These are phyloP conservation scores for Lymantria monacha DNA, from an alignment of 2,888 invertebrate genomes.

Conservation along the genomic window DNA sequence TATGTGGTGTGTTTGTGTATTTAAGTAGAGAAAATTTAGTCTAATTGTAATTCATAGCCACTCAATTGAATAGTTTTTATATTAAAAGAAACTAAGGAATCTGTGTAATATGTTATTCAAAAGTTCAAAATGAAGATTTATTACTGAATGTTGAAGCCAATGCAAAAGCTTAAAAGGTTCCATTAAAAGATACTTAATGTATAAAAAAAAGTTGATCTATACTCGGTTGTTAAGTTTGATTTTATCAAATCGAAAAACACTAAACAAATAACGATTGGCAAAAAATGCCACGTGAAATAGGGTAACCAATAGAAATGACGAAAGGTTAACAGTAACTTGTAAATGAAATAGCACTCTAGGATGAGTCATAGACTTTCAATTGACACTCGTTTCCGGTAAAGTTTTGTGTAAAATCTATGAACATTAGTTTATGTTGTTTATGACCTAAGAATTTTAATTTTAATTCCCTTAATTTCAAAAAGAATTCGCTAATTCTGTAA, in stretches of 20 bases:
- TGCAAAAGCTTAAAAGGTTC: too few relatives aligned
- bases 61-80: too few relatives aligned
- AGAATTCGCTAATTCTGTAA: neutral
- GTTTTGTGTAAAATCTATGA: constrained; percentile 63
- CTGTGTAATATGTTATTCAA: too few relatives aligned
- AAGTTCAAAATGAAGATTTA: too few relatives aligned
- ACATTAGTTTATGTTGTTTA: constrained; percentile 52
- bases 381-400: constrained; percentile 81
- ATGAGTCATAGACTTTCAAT: constrained; percentile 76
- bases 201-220: too few relatives aligned
- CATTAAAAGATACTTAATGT: too few relatives aligned
- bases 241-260: constrained; percentile 17
- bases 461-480: constrained; percentile 2
- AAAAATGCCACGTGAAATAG: rapidly evolving
- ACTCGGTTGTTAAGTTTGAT: neutral
- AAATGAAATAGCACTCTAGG: constrained; percentile 53
- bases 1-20: too few relatives aligned
- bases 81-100: too few relatives aligned
- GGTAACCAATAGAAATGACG: constrained; percentile 30
- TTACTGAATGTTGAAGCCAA: too few relatives aligned
- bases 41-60: too few relatives aligned
- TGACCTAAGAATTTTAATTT: constrained; percentile 36
- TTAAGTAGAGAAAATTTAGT: too few relatives aligned
- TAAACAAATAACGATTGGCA: constrained; percentile 30
- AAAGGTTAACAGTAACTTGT: constrained; percentile 24